Conservation (phyloP, 2,113 vertebrate genomes). For the Cettia cetti region DNA sequence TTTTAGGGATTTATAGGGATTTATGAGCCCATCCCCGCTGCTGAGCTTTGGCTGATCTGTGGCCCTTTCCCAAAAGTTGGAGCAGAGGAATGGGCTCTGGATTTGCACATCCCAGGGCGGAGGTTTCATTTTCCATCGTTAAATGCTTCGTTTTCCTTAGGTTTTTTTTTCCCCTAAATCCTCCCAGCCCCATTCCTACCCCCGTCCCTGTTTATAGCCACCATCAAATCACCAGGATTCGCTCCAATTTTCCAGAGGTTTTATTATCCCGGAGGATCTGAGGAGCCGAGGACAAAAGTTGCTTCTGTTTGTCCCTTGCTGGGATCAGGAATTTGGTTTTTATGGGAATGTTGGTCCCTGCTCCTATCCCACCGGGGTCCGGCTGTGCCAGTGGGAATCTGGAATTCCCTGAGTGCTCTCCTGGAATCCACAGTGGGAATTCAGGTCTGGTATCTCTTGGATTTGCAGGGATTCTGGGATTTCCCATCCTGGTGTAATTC, state of each 20-base stretch:
- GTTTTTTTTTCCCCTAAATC: not conserved
- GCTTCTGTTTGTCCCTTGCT: not conserved
- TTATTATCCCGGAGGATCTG: not conserved
- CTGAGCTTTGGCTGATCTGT: not conserved
- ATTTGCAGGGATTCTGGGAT: not conserved
- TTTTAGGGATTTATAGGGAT: not conserved
- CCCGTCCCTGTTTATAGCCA: not conserved
- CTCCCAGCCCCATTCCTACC: not conserved
- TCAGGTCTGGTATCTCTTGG: accelerated
- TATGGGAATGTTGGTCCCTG: not conserved
- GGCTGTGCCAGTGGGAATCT: not conserved
- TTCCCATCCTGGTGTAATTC: not conserved
- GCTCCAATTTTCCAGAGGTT: not conserved
- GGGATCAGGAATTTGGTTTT: not conserved
- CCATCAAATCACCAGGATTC: not conserved
- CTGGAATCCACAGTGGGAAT: not conserved
- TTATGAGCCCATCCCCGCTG: not conserved
- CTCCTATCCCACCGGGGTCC: not conserved
- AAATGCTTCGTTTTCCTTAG: not conserved
- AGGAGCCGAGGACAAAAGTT: not conserved
- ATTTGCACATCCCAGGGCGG: not conserved
- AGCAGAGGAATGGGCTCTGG: accelerated
- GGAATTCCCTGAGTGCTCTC: not conserved
- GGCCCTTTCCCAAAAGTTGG: not conserved
- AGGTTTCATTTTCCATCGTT: not conserved